Conservation (phyloP, 1,140 invertebrate genomes). For the Apis cerana region DNA sequence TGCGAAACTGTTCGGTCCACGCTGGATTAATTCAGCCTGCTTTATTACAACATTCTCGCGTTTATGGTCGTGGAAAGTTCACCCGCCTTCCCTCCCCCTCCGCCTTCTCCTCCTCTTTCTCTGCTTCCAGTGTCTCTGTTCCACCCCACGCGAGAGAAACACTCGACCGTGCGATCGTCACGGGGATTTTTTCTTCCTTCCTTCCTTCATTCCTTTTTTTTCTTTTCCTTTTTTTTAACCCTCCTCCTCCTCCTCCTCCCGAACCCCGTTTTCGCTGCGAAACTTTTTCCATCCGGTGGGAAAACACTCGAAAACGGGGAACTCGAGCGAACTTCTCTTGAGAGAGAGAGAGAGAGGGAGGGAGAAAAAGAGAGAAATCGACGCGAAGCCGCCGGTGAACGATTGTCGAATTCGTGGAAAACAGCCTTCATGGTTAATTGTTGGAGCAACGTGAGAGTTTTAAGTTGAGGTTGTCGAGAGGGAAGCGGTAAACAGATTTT, state of each 20-base stretch:
- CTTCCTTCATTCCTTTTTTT: background rate
- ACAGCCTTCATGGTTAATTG: conserved; percentile 3
- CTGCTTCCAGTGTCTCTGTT: background rate
- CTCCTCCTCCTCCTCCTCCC: background rate
- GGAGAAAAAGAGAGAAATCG: background rate
- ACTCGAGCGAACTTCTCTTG: background rate
- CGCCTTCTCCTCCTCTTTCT: background rate
- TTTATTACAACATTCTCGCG: conserved; percentile 55
- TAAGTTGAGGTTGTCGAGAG: background rate
- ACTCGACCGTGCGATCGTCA: conserved; percentile 34
- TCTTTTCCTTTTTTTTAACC: background rate
- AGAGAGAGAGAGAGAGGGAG: background rate
- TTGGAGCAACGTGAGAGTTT: background rate
- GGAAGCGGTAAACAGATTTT: background rate
- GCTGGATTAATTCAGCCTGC: conserved; percentile 61
- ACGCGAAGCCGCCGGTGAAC: background rate
- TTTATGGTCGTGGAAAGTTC: conserved; percentile 49
- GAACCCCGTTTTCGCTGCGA: conserved; percentile 2
- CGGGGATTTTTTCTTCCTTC: background rate
- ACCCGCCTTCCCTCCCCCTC: background rate
- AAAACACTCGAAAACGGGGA: conserved; percentile 21
- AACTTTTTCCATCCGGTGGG: conserved; percentile 21
- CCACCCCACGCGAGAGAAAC: background rate
- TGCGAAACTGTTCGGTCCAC: conserved; percentile 37
- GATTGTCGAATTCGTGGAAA: background rate